Percentiles rank a stretch among this genome's conserved stretches.
phyloP scores from a whole-genome alignment of 1,140 invertebrate genomes.

The Mizuhopecten yessoensis region DNA sequence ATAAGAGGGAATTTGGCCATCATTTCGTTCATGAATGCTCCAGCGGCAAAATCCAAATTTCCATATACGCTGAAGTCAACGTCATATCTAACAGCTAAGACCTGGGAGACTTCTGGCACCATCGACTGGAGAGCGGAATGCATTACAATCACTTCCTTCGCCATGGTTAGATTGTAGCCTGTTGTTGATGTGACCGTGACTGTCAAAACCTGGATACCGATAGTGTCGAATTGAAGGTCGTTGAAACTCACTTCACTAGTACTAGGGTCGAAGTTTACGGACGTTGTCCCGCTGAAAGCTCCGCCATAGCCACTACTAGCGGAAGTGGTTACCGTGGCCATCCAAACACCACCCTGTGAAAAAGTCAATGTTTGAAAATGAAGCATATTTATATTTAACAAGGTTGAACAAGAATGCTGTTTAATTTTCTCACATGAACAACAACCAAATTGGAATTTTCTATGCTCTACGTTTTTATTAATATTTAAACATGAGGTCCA shows the following conservation, averaged over 20 bases:
- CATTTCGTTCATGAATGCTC: constrained; percentile 36
- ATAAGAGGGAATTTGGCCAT: background rate
- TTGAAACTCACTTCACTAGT: constrained; percentile 63
- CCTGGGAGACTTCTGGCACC: background rate
- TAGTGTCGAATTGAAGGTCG: constrained; percentile 59
- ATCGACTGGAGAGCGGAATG: background rate
- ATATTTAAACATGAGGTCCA: no score
- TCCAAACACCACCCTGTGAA: constrained; percentile 66
- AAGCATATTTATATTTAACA: no score
- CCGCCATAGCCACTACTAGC: constrained; percentile 61
- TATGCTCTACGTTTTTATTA: no score
- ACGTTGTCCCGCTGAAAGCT: constrained; percentile 52
- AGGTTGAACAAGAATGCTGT: no score
- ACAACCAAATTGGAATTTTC: no score
- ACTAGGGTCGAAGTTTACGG: constrained; percentile 57
- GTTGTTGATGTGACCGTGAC: constrained; percentile 66
- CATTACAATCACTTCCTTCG: constrained; percentile 57
- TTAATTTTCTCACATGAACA: no score
- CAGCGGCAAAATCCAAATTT: constrained; percentile 46
- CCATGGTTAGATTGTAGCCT: constrained; percentile 60
- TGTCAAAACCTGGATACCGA: constrained; percentile 63
- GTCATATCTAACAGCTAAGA: constrained; percentile 45
- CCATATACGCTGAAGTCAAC: constrained; percentile 46
- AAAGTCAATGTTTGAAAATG: no score
- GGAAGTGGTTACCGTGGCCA: constrained; percentile 45